Base-by-base conservation (phyloP, 2,888 invertebrate species). In the Oxyteleia sp. region DNA sequence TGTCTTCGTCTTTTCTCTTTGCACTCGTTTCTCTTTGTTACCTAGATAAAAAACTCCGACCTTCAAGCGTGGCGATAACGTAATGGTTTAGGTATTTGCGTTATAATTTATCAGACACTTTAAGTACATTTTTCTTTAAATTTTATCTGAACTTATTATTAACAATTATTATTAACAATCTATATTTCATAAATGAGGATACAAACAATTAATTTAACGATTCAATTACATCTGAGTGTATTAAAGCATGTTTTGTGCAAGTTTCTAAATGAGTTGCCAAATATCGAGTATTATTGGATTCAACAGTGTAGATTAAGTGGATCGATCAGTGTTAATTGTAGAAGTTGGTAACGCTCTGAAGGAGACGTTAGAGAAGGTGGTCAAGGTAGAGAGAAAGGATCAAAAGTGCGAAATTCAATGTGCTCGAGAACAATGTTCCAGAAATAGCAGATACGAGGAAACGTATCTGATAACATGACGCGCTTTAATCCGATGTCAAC, bases 301-400 rank as follows among this genome's bases (percentile, higher is more conserved):
- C 29, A 51, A 59, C 18, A n/a, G 68, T 10, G 59, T 61, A n/a
- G 32, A 68, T 61, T 53, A 23, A 16, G n/a, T 45, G 47, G 49
- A 61, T 64, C 55, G 79, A 79, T 71, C 55, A 13, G 49, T 41
- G 71, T 57, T 79, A 79, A 79, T 80, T 38, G 53, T 10, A 18
- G 57, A 69, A 63, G 79, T 79, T 64, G 45, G 63, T 41, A 63
- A 71, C 53, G 41, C 7, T 71, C 38, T 47, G 61, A 64, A 64
- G 38, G 69, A 69, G 38, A 20, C 57, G 61, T 57, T 55, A 38
- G 63, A 55, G 47, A 64, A 75, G 41, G 61, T 74, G 75, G 81
- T 75, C 69, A 82, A 82, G 81, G 75, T 64, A 18, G 75, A 63
- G 81, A 82, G 75, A 75, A 82, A 82, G 75, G 81, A 55, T 57